Evolutionary conservation across 2,888 invertebrate genomes (phyloP).

Genomic region (Melipona bicolor): DNA sequence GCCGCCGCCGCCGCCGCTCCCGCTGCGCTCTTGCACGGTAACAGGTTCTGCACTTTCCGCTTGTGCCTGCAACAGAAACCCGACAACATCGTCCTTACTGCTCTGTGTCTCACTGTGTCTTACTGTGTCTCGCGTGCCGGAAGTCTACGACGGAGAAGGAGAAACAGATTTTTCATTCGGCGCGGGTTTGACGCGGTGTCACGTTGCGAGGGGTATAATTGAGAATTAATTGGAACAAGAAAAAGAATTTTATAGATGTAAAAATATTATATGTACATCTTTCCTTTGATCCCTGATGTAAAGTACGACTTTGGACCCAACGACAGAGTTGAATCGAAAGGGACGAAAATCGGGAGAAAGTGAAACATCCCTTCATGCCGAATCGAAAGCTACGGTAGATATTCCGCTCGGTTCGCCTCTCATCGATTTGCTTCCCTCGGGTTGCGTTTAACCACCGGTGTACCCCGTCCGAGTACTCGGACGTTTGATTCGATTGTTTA

Average conservation of each 20-base stretch:
- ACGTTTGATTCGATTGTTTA: conserved; percentile 70
- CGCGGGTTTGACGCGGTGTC: too few relatives aligned
- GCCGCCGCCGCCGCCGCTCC: conserved; percentile 84
- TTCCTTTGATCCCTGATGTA: too few relatives aligned
- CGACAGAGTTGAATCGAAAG: background rate
- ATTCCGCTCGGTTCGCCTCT: conserved; percentile 53
- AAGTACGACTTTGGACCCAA: too few relatives aligned
- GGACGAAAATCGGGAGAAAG: conserved; percentile 1
- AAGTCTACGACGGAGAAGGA: too few relatives aligned
- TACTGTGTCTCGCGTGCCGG: too few relatives aligned
- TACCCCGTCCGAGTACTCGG: conserved; percentile 57
- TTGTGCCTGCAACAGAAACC: conserved; percentile 89
- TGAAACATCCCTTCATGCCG: background rate
- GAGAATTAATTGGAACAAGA: too few relatives aligned
- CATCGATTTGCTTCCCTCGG: conserved; percentile 4
- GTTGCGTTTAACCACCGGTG: conserved; percentile 38
- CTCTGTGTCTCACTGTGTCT: too few relatives aligned
- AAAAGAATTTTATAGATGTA: too few relatives aligned
- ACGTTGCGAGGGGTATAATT: too few relatives aligned
- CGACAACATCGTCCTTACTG: background rate
- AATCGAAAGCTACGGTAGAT: conserved; percentile 45
- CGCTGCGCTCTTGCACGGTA: conserved; percentile 91
- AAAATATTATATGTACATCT: too few relatives aligned
- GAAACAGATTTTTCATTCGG: too few relatives aligned
- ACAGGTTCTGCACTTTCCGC: conserved; percentile 93